Base-by-base conservation (phyloP, 2,113 vertebrate species). In the Rhinolophus ferrumequinum region DNA sequence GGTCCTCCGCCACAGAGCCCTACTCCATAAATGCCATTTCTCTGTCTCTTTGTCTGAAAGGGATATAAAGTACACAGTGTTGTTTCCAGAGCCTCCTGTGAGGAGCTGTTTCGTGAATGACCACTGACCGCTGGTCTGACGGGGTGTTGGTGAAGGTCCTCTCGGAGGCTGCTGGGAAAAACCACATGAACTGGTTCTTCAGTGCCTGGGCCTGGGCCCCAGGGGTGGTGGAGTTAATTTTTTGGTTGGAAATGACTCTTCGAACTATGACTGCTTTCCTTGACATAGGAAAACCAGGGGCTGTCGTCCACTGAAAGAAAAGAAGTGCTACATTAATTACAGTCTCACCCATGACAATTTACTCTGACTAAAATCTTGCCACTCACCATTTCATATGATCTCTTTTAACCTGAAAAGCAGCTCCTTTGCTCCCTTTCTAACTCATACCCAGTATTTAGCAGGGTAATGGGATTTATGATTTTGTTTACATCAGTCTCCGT, bases 401-500 rank as follows among this genome's bases (percentile, higher is more conserved):
- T 96, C 95, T 97, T 98, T 98, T 97, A 97, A 97, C 95, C 97
- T 96, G 97, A 88, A 79, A 97, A 95, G 83, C 97, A 95, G 95
- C 93, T 98, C 95, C 96, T 98, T 97, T 98, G 96, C 95, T 97
- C 90, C 83, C 97, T 98, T 98, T 98, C 96, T 97, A 98, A 95
- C 84, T 73, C 94, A 97, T 97, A 75, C 93, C 96, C 95, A 98
- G 97, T 98, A 97, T 98, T 98, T 98, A 98, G 97, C 97, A 98
- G 98, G 98, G 98, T 99, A 99, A 99, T 99, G 98, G 98, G 98
- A 99, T 99, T 99, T 99, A 98, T 98, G 98, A 98, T 98, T 99
- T 99, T 99, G 98, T 99, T 98, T 98, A 99, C 98, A 98, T 99
- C 97, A 92, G 98, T 98, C 89, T 60, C 98, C 98, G 96, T 98